Evolutionary conservation across 2,888 invertebrate species (phyloP).

Genomic region (Rhodophaea formosa): DNA sequence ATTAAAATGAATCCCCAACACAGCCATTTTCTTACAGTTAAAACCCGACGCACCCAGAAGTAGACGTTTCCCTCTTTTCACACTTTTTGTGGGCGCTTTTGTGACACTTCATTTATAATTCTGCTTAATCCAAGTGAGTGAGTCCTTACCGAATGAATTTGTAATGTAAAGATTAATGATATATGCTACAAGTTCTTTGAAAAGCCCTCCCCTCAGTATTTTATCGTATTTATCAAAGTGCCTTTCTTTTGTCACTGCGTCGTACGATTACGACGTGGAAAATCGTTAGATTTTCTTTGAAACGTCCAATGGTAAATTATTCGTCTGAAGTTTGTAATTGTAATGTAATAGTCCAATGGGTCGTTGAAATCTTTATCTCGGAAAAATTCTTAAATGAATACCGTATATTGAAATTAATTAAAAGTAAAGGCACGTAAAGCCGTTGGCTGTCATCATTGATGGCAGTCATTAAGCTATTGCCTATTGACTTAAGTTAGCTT

Average conservation of each 20-base stretch:
- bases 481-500: too few relatives aligned
- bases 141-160: constrained; percentile 78
- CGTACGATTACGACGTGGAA: constrained; percentile 12
- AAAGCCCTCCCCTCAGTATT: constrained; percentile 44
- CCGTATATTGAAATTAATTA: too few relatives aligned
- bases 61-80: constrained; percentile 61
- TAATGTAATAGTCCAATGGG: too few relatives aligned
- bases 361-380: too few relatives aligned
- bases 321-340: too few relatives aligned
- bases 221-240: constrained; percentile 44
- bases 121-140: constrained; percentile 76
- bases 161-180: constrained; percentile 79
- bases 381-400: too few relatives aligned
- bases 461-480: too few relatives aligned
- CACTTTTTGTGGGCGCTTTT: constrained; percentile 67
- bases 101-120: constrained; percentile 80
- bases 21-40: constrained; percentile 58
- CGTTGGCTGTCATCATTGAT: too few relatives aligned
- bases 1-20: constrained; percentile 51
- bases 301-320: not conserved
- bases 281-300: constrained; percentile 1
- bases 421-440: too few relatives aligned
- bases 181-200: constrained; percentile 57
- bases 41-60: constrained; percentile 61
- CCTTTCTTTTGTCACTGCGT: constrained; percentile 39